Percentiles rank a stretch among this genome's conserved stretches.
Evolutionary conservation across 2,888 invertebrate species (phyloP).

Genomic region (Drosophila mettleri): DNA sequence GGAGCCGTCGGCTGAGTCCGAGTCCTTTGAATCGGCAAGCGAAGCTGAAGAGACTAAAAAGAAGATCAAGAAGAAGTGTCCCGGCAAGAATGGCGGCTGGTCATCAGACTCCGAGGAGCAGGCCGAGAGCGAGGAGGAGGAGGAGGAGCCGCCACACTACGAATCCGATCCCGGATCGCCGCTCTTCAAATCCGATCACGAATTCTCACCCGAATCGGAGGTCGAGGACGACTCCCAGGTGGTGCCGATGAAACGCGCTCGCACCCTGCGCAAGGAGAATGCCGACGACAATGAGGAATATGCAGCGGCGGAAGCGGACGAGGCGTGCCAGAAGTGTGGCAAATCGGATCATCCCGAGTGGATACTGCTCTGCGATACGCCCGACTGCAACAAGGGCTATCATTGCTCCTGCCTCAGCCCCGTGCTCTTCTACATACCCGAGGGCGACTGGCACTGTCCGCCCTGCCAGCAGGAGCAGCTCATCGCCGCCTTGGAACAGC

Average conservation of each 20-base stretch:
- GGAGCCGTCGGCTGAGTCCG: slow-evolving; percentile 76
- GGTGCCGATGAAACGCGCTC: slow-evolving; percentile 92
- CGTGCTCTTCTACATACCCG: slow-evolving; percentile 96
- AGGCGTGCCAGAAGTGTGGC: slow-evolving; percentile 95
- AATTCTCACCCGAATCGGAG: slow-evolving; percentile 96
- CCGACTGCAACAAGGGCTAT: slow-evolving; percentile 95
- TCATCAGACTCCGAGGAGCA: slow-evolving; percentile 85
- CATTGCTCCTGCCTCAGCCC: slow-evolving; percentile 98
- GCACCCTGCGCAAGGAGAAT: slow-evolving; percentile 92
- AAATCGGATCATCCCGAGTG: slow-evolving; percentile 98
- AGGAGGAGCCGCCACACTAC: slow-evolving; percentile 85
- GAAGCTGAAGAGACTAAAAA: slow-evolving; percentile 83
- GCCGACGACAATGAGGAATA: slow-evolving; percentile 82
- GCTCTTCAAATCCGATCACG: slow-evolving; percentile 94
- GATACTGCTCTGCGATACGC: slow-evolving; percentile 96
- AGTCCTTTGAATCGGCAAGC: slow-evolving; percentile 76
- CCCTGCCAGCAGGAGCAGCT: slow-evolving; percentile 96
- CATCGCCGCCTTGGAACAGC: slow-evolving; percentile 90
- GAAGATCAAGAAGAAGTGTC: slow-evolving; percentile 84
- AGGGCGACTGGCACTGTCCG: slow-evolving; percentile 99
- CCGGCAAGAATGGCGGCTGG: slow-evolving; percentile 84
- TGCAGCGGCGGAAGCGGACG: slow-evolving; percentile 86
- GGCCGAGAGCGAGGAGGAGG: slow-evolving; percentile 85
- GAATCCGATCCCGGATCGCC: slow-evolving; percentile 86
- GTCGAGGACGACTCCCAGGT: slow-evolving; percentile 88